phyloP scores from a whole-genome alignment of 2,113 vertebrate species.

The Rousettus leschenaultii region DNA sequence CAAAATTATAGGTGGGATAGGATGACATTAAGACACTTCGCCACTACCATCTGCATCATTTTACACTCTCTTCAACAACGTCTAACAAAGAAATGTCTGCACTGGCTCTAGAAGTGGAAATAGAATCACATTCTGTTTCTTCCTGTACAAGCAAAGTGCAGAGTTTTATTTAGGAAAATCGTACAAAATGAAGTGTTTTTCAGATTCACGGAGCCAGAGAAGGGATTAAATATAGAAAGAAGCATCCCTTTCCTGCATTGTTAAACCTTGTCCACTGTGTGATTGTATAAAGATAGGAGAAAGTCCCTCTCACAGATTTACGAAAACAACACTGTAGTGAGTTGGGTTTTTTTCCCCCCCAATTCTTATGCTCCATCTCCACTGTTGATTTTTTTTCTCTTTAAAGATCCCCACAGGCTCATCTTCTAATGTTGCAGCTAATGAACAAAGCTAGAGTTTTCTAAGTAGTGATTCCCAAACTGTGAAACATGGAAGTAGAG shows the following conservation, averaged over 20 bases:
- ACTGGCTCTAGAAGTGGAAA: not conserved
- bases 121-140: constrained; percentile 5
- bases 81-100: not conserved
- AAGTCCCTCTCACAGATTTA: not conserved
- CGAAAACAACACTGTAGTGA: not conserved
- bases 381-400: not conserved
- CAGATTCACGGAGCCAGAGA: not conserved
- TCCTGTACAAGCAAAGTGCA: not conserved
- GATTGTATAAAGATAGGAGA: not conserved
- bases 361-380: not conserved
- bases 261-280: not conserved
- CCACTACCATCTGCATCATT: not conserved
- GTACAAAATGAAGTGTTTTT: constrained; percentile 13
- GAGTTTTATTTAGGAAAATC: constrained; percentile 37
- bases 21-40: not conserved
- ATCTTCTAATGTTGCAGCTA: not conserved
- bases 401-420: not conserved
- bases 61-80: not conserved
- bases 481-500: not conserved
- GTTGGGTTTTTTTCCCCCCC: too few relatives aligned
- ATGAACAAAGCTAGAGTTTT: constrained; percentile 2
- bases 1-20: not conserved
- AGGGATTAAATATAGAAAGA: not conserved
- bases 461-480: constrained; percentile 8
- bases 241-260: not conserved